Conservation (phyloP, 2,797 vertebrate species). For the Tapera naevia region DNA sequence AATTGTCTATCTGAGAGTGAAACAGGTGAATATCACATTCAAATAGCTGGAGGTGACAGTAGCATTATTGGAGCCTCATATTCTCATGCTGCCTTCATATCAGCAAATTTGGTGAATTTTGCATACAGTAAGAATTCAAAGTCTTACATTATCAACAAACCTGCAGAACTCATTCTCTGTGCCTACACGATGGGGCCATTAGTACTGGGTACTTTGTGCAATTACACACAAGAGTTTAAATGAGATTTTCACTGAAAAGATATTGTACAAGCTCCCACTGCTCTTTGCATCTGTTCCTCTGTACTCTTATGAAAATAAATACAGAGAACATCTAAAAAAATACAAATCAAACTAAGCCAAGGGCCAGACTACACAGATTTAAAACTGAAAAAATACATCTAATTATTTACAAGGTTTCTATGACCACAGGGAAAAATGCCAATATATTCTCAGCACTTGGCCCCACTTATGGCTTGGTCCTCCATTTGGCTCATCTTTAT, state of each 20-base stretch:
- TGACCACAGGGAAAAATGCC: not conserved
- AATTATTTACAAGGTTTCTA: constrained; percentile 15
- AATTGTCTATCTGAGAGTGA: not conserved
- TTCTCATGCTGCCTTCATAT: not conserved
- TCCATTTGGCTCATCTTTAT: constrained; percentile 49
- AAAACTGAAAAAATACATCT: constrained; percentile 15
- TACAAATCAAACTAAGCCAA: constrained; percentile 20
- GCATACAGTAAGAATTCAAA: not conserved
- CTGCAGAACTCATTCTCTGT: not conserved
- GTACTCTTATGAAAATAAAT: constrained; percentile 34
- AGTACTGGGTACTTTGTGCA: not conserved
- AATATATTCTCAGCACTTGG: constrained; percentile 20
- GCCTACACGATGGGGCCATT: not conserved
- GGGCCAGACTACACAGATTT: not conserved
- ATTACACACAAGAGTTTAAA: not conserved
- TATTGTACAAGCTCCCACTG: not conserved
- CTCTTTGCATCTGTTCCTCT: constrained; percentile 28
- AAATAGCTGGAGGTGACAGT: not conserved
- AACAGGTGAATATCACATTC: not conserved
- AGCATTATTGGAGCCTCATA: not conserved
- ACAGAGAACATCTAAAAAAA: constrained; percentile 18
- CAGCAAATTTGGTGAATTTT: not conserved
- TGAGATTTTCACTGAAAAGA: not conserved
- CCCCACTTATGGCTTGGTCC: constrained; percentile 19
- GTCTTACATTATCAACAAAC: not conserved